These are phyloP conservation scores for Amphimallon solstitiale DNA, from an alignment of 2,888 invertebrate species.

Conservation along the genomic window DNA sequence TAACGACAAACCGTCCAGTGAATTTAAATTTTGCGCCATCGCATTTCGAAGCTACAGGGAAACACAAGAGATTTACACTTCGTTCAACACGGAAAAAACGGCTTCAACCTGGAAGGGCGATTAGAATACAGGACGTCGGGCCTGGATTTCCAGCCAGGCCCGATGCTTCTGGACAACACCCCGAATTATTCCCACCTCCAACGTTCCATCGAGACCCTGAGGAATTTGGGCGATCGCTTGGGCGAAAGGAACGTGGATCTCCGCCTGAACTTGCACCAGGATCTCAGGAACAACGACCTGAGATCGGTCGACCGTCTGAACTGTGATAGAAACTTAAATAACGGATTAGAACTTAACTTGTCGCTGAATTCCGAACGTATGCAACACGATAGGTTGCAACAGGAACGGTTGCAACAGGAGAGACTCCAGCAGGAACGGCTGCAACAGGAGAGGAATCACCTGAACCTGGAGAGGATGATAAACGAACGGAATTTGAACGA, in stretches of 20 bases:
- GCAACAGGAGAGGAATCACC: conserved; percentile 49
- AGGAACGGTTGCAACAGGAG: conserved; percentile 56
- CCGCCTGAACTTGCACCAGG: conserved; percentile 58
- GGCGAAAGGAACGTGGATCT: conserved; percentile 62
- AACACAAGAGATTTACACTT: too few relatives aligned
- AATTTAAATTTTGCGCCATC: too few relatives aligned
- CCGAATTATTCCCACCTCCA: conserved; percentile 60
- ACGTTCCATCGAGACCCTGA: conserved; percentile 61
- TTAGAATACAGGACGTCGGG: conserved; percentile 62
- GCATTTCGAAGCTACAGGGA: too few relatives aligned
- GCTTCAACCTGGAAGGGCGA: conserved; percentile 59
- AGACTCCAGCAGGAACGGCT: conserved; percentile 43
- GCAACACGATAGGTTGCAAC: conserved; percentile 49
- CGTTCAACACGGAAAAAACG: conserved; percentile 9
- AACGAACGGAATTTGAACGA: conserved; percentile 52
- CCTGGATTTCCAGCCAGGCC: conserved; percentile 62
- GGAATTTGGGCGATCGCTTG: conserved; percentile 61
- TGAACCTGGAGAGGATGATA: conserved; percentile 57
- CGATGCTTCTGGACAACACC: conserved; percentile 59
- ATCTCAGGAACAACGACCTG: conserved; percentile 52
- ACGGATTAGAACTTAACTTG: conserved; percentile 56
- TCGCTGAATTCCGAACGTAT: conserved; percentile 53
- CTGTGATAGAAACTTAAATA: conserved; percentile 16
- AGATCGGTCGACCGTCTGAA: conserved; percentile 40
- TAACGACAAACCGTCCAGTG: conserved; percentile 1